Conservation (phyloP, 2,113 vertebrate genomes). For the Plestiodon gilberti region DNA sequence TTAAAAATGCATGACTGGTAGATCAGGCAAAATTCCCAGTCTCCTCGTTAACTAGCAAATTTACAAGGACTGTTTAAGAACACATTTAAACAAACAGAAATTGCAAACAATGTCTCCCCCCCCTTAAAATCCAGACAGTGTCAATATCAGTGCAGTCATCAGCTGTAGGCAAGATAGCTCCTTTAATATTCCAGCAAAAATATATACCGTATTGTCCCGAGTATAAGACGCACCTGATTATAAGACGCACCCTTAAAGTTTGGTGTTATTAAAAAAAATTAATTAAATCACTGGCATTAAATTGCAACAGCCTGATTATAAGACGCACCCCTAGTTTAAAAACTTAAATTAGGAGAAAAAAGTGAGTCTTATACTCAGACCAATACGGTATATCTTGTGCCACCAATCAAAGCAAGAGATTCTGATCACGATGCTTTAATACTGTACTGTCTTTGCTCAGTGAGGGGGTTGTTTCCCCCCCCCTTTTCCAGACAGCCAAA, state of each 20-base stretch:
- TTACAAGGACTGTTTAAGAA: constrained; percentile 26
- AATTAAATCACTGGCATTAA: no score
- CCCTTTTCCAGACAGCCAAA: neutral
- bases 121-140: neutral
- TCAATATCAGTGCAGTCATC: neutral
- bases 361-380: no score
- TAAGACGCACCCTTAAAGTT: no score
- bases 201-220: no score
- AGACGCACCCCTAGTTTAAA: no score
- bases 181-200: neutral
- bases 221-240: no score
- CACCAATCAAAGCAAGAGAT: fast-evolving
- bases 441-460: neutral
- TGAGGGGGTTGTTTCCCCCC: neutral
- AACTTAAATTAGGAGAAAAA: no score
- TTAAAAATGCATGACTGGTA: constrained; percentile 52
- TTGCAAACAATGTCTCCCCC: neutral
- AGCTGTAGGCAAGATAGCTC: neutral
- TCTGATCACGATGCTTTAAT: neutral
- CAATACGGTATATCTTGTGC: fast-evolving
- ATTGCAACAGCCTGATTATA: no score
- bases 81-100: constrained; percentile 19
- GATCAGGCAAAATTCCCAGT: constrained; percentile 40
- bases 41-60: constrained; percentile 29
- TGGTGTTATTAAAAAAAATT: no score